Conservation (phyloP, 2,888 invertebrate genomes). For the Phaedon cochleariae region DNA sequence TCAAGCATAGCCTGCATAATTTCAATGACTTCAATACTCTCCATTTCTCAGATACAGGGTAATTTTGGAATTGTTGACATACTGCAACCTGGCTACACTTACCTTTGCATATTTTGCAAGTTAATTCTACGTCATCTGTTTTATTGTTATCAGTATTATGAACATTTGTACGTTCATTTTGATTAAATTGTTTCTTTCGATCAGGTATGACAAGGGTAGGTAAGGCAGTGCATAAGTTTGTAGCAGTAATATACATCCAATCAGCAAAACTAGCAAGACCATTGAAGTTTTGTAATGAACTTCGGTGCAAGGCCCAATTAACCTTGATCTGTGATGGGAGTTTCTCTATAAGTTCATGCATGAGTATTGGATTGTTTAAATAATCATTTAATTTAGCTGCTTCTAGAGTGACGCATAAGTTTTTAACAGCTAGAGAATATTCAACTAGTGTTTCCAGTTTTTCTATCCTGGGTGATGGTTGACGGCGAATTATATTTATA, state of each 20-base stretch:
- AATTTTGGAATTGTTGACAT: conserved; percentile 8
- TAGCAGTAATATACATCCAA: neutral
- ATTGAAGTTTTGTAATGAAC: conserved; percentile 8
- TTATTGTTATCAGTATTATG: neutral
- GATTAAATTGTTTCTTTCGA: neutral
- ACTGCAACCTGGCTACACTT: neutral
- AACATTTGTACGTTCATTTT: too few species aligned
- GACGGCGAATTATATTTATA: conserved; percentile 19
- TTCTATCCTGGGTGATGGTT: conserved; percentile 17
- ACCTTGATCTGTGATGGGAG: conserved; percentile 17
- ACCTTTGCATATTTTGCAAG: neutral
- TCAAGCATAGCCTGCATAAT: conserved; percentile 10
- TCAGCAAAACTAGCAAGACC: conserved; percentile 11
- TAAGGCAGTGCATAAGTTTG: neutral
- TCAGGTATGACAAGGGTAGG: neutral
- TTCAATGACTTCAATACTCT: neutral
- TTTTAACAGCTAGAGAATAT: conserved; percentile 21
- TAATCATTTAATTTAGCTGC: neutral
- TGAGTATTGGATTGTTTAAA: conserved; percentile 14
- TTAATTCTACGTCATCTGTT: neutral
- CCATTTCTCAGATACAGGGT: conserved; percentile 2
- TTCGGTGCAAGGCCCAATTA: conserved; percentile 18
- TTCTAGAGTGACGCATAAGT: conserved; percentile 16
- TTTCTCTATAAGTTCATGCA: conserved; percentile 19
- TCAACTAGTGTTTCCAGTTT: conserved; percentile 24